Base-by-base conservation (phyloP, 2,797 vertebrate species). In the Pampus argenteus region DNA sequence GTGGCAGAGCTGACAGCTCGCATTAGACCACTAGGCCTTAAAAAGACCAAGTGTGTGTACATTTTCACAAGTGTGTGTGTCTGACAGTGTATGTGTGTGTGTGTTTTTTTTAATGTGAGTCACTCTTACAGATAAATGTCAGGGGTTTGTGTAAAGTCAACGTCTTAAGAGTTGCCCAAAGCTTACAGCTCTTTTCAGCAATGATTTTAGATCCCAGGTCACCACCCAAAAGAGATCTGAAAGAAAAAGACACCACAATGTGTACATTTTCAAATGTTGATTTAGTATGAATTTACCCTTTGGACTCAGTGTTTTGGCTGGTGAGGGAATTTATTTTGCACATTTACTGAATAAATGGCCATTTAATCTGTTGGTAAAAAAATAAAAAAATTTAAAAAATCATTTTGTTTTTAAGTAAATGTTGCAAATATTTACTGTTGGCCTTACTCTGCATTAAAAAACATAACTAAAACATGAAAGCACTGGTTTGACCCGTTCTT, bases 71-170 rank as follows among this genome's bases (percentile, higher is more conserved):
- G 68, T 66, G 66, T 40, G 47, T 70, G 29, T 25, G 25, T 61
- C 14, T 42, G 38, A 15, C 9, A 5, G 48, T 65, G 51, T 54
- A 34, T 56, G 36, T 71, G 69, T 77, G 71, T 80, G 61, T 55
- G 59, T 50, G 36, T 36, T 36, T 22, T 52, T 47, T 22, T 66
- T 71, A 72, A 65, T 74, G 78, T 90, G 88, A 92, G 83, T 91
- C 88, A 91, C 66, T 74, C 79, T 86, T 65, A 74, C 68, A 87
- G 85, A 86, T 86, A 91, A 93, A 93, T 92, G 88, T 93, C 90
- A 93, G 71, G 83, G 90, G 88, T 86, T 79, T 85, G 78, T 20
- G 66, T 78, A 73, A 82, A 89, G 91, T 90, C 86, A 88, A 84
- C 23, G 44, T 89, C 86, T 85, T 80, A 55, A 78, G 74, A 86